Conservation (phyloP, 2,888 invertebrate species). For the Leptogaster cylindrica region DNA sequence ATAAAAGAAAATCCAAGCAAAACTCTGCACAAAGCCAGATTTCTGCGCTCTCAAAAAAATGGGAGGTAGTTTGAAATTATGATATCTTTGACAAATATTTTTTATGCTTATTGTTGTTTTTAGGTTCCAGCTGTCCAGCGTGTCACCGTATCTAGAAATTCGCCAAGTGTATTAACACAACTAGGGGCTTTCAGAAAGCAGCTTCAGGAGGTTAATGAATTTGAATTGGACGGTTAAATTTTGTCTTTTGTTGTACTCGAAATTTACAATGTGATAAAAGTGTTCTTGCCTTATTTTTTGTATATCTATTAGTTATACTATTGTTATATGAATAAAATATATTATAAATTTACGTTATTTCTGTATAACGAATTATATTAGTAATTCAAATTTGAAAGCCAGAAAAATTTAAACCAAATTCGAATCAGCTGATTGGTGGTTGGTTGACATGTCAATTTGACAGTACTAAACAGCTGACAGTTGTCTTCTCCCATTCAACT, state of each 20-base stretch:
- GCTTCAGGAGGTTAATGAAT: constrained; percentile 70
- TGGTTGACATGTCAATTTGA: neutral
- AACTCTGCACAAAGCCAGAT: constrained; percentile 50
- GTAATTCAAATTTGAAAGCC: neutral
- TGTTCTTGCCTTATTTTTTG: constrained; percentile 10
- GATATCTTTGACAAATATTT: neutral
- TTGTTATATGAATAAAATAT: neutral
- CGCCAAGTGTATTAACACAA: constrained; percentile 68
- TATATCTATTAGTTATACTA: too few species aligned
- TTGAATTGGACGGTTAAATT: constrained; percentile 63
- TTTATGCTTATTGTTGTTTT: constrained; percentile 52
- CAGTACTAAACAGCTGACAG: neutral
- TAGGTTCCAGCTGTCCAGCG: constrained; percentile 70
- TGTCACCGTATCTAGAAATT: constrained; percentile 54
- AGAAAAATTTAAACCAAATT: too few species aligned
- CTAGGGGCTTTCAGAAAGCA: constrained; percentile 73
- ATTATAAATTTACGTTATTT: neutral
- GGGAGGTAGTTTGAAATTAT: constrained; percentile 61
- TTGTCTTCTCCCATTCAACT: neutral
- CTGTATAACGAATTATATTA: neutral
- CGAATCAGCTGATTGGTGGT: neutral
- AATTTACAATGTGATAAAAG: constrained; percentile 18
- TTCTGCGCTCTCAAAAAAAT: constrained; percentile 62
- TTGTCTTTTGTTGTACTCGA: neutral
- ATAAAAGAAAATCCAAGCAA: constrained; percentile 41